Conservation (phyloP, 2,888 invertebrate genomes). For the Cordylochernes scorpioides region DNA sequence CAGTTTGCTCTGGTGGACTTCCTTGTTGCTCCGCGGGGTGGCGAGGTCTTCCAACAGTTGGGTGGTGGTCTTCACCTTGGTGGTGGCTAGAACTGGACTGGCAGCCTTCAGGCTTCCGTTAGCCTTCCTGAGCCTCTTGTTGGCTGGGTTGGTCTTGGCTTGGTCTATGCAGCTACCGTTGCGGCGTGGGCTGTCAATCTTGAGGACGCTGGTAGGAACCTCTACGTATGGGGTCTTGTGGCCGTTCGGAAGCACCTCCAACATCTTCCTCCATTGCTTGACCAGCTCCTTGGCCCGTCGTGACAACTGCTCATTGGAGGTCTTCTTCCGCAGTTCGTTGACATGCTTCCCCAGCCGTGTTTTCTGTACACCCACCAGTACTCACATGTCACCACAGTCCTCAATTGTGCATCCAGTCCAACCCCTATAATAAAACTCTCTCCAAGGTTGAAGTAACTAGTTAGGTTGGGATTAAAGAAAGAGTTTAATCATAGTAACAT, state of each 20-base stretch:
- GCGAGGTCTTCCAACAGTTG: conserved; percentile 46
- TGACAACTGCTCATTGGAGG: conserved; percentile 52
- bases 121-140: conserved; percentile 28
- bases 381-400: too few species aligned
- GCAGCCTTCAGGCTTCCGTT: conserved; percentile 11
- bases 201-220: too few species aligned
- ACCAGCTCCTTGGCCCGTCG: conserved; percentile 70
- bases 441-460: too few species aligned
- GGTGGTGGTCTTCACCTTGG: conserved; percentile 42
- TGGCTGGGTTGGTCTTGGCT: conserved; percentile 24
- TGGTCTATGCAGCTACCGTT: conserved; percentile 12
- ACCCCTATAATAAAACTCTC: too few species aligned
- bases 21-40: conserved; percentile 24
- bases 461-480: too few species aligned
- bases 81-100: conserved; percentile 19
- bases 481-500: too few species aligned
- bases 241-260: too few species aligned
- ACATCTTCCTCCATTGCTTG: conserved; percentile 63
- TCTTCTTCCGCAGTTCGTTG: conserved; percentile 66
- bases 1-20: conserved; percentile 20
- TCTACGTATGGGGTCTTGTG: too few species aligned
- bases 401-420: too few species aligned
- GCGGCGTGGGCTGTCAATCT: too few species aligned
- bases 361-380: too few species aligned
- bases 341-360: conserved; percentile 79